These are phyloP conservation scores for Unio delphinus DNA, from an alignment of 2,888 invertebrate species.

Conservation along the genomic window DNA sequence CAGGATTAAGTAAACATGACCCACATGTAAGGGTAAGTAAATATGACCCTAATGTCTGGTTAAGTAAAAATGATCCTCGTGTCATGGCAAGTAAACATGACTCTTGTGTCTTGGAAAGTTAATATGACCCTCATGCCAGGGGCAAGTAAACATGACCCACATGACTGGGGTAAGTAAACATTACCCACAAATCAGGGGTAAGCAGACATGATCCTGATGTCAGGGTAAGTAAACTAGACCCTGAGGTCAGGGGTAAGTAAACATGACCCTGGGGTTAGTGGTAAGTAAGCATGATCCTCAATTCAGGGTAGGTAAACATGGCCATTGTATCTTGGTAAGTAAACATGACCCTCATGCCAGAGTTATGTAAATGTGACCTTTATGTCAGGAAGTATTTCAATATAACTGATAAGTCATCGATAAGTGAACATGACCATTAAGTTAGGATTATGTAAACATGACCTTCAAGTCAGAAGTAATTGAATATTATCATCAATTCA, in stretches of 20 bases:
- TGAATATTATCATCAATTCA: not conserved
- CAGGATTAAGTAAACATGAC: conserved; percentile 93
- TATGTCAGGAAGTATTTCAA: conserved; percentile 85
- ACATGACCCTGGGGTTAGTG: conserved; percentile 94
- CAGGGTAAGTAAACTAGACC: conserved; percentile 92
- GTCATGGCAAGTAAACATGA: conserved; percentile 81
- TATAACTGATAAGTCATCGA: conserved; percentile 75
- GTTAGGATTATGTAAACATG: conserved; percentile 94
- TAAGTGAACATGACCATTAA: conserved; percentile 93
- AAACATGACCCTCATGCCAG: conserved; percentile 62
- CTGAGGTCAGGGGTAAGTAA: conserved; percentile 84
- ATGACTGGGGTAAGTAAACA: conserved; percentile 76
- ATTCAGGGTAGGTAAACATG: too few relatives aligned
- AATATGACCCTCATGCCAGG: conserved; percentile 95
- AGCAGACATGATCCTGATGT: conserved; percentile 62
- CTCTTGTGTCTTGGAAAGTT: conserved; percentile 82
- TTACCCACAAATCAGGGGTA: conserved; percentile 93
- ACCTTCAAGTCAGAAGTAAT: conserved; percentile 92
- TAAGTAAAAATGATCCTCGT: conserved; percentile 95
- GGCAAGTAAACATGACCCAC: conserved; percentile 76
- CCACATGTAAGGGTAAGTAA: conserved; percentile 86
- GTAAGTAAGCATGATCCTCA: conserved; percentile 62
- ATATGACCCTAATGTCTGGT: conserved; percentile 75
- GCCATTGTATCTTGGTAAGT: conserved; percentile 71
- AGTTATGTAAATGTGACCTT: conserved; percentile 94